phyloP scores from a whole-genome alignment of 2,797 vertebrate genomes.

The Tachyglossus aculeatus region DNA sequence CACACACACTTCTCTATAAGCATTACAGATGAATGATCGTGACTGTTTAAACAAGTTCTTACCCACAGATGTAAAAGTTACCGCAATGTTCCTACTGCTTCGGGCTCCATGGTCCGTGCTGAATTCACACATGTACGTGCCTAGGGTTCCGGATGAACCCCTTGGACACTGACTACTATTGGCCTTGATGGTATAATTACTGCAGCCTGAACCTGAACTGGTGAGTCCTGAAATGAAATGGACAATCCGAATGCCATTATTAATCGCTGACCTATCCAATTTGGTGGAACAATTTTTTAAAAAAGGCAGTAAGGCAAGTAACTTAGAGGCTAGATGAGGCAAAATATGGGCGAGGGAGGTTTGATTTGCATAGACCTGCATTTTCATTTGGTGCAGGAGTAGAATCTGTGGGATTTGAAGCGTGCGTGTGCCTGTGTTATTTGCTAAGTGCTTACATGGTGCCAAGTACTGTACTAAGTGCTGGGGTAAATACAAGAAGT shows the following conservation, averaged over 20 bases:
- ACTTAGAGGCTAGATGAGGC: too few relatives aligned
- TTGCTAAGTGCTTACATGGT: too few relatives aligned
- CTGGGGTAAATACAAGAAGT: background rate
- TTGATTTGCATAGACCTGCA: background rate
- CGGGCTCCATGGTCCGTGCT: constrained; percentile 51
- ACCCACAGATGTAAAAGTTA: constrained; percentile 66
- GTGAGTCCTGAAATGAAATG: constrained; percentile 51
- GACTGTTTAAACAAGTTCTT: constrained; percentile 46
- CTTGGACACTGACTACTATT: constrained; percentile 35
- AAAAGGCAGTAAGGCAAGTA: too few relatives aligned
- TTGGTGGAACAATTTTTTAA: background rate
- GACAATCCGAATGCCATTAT: background rate
- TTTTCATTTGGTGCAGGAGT: background rate
- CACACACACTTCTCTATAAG: too few relatives aligned
- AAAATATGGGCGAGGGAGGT: background rate
- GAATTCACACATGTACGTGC: constrained; percentile 67
- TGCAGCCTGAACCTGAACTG: constrained; percentile 40
- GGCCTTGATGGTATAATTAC: constrained; percentile 51
- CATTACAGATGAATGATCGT: too few relatives aligned
- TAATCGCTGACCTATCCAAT: background rate
- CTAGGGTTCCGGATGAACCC: constrained; percentile 34
- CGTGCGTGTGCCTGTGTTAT: too few relatives aligned
- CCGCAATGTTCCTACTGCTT: constrained; percentile 40
- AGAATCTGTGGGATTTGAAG: too few relatives aligned
- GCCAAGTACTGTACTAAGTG: background rate